phyloP scores from a whole-genome alignment of 2,113 vertebrate species.

The Ctenomys sociabilis region DNA sequence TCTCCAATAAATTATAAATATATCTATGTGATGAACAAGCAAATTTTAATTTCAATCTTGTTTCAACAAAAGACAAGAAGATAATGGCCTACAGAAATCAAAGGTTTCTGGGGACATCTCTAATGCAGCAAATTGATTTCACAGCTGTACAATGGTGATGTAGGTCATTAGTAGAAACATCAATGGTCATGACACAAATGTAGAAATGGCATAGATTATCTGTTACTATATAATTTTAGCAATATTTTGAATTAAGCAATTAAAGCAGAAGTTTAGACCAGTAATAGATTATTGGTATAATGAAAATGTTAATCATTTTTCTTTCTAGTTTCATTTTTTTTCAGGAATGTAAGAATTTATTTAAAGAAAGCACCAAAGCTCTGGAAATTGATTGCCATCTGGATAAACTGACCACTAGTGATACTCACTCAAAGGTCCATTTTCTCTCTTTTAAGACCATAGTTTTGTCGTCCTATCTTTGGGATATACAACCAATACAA shows the following conservation, averaged over 20 bases:
- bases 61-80: background rate
- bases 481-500: background rate
- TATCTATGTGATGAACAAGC: background rate
- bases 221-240: background rate
- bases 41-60: conserved; percentile 30
- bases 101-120: background rate
- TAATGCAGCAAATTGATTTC: background rate
- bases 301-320: background rate
- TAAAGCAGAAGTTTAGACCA: background rate
- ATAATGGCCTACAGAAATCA: background rate
- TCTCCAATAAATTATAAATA: background rate
- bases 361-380: background rate
- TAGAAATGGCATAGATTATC: background rate
- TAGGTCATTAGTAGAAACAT: background rate
- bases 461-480: background rate
- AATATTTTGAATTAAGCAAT: background rate
- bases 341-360: background rate
- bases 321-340: background rate
- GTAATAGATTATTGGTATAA: background rate
- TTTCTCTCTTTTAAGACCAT: background rate
- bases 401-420: background rate
- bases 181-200: background rate
- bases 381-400: background rate
- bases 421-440: background rate
- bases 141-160: background rate